Conservation (phyloP, 2,113 vertebrate species). For the Cathartes aura region DNA sequence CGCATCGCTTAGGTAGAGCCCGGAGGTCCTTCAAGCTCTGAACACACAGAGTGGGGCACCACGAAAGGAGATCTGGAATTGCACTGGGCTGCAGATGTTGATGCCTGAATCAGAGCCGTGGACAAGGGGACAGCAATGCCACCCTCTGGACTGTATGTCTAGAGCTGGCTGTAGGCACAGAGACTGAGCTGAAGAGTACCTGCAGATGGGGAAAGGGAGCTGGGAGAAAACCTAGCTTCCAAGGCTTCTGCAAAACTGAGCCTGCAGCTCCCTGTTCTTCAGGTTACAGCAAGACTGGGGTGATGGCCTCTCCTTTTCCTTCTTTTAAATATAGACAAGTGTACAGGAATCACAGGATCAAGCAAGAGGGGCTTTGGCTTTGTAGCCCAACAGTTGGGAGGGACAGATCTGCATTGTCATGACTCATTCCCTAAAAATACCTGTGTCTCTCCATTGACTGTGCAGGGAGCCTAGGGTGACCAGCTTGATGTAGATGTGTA, state of each 20-base stretch:
- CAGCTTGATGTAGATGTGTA: constrained; percentile 31
- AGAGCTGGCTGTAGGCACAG: not conserved
- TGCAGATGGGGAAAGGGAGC: not conserved
- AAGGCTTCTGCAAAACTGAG: not conserved
- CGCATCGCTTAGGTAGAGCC: not conserved
- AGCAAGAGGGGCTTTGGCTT: not conserved
- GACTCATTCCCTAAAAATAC: constrained; percentile 59
- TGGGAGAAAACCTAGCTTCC: not conserved
- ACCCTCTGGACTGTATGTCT: not conserved
- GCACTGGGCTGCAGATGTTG: not conserved
- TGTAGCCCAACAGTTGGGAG: not conserved
- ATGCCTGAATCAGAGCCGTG: not conserved
- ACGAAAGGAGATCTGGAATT: not conserved
- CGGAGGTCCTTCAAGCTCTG: not conserved
- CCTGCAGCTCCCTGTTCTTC: not conserved
- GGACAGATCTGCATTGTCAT: not conserved
- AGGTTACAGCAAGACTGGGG: not conserved
- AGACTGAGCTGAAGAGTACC: not conserved
- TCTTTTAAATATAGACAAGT: not conserved
- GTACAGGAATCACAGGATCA: not conserved
- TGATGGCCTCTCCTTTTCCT: not conserved
- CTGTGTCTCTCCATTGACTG: constrained; percentile 10
- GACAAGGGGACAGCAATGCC: not conserved
- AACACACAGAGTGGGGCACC: not conserved
- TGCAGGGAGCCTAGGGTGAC: constrained; percentile 46